Conservation (phyloP, 2,113 vertebrate species). For the Hippocampus barbouri region DNA sequence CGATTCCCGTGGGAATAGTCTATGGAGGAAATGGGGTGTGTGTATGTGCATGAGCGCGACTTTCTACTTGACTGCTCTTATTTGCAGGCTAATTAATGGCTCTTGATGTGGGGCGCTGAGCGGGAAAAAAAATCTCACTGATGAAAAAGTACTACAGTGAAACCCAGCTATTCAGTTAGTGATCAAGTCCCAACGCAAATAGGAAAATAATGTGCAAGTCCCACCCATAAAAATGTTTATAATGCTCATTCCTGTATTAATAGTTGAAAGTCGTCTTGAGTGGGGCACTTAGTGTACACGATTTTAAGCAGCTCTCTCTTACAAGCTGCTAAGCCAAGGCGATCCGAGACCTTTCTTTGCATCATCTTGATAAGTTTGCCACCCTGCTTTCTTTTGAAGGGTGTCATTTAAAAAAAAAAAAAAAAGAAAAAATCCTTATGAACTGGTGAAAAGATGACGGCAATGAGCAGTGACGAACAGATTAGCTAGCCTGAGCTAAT, state of each 20-base stretch:
- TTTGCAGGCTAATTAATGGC: conserved; percentile 22
- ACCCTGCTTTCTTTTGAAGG: too few species aligned
- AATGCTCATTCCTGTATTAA: background rate
- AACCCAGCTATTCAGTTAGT: background rate
- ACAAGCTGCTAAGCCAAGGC: too few species aligned
- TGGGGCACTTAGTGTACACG: too few species aligned
- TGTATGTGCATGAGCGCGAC: background rate
- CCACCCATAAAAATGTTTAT: background rate
- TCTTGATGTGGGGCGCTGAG: background rate
- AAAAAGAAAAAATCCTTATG: too few species aligned
- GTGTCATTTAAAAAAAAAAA: too few species aligned
- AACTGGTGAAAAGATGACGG: too few species aligned
- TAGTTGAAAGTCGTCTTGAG: background rate
- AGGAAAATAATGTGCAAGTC: background rate
- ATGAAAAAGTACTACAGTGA: background rate
- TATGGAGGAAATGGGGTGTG: background rate
- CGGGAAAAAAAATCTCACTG: background rate
- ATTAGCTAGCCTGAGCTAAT: too few species aligned
- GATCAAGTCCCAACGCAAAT: background rate
- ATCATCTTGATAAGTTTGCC: too few species aligned
- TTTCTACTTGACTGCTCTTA: conserved; percentile 16
- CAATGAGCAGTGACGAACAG: too few species aligned
- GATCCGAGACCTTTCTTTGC: too few species aligned
- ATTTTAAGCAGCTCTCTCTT: too few species aligned
- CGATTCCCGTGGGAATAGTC: conserved; percentile 20